Evolutionary conservation across 53 echinoderm and acorn worm species (phyloP), one percentile per base, ranked within the genome.

Genomic region (Actinopyga echinites): DNA sequence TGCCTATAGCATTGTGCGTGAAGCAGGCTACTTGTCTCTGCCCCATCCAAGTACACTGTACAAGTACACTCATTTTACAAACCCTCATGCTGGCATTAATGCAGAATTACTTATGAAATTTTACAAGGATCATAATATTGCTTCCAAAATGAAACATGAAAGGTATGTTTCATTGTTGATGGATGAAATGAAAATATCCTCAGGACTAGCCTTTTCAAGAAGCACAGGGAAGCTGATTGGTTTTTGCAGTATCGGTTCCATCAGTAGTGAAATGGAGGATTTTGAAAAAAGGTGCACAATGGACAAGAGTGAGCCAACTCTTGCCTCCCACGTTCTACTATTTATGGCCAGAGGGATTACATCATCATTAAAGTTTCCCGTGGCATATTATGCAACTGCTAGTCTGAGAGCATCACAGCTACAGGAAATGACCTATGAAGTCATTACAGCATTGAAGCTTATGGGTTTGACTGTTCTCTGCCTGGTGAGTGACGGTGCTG

Each of bases 51-150:
- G 74, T 2, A 84, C 85, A 26, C 38, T 84, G 24, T 28, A 23
- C 5, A 58, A 71, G 15, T 60, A 84, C 31, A 84, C 85, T 4
- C 85, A 84, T 30, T 84, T 71, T 15, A 84, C 84, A 20, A 6
- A 84, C 42, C 58, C 59, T 2, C 55, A 73, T 21, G 30, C 84
- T 33, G 75, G 85, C 3, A 64, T 84, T 38, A 68, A 74, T 17
- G 43, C 57, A 1, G 75, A 56, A 37, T 5, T 37, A 3, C 37
- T 37, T 3, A 37, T 37, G 7, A 3, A 7, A 37, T 37, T 37
- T 37, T 37, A 37, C 7, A 7, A 3, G 7, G 37, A 37, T 3
- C 7, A 5, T 37, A 7, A 37, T 3, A 37, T 7, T 37, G 37
- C 3, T 37, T 37, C 37, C 3, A 37, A 7, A 37, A 37, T 3